Percentiles rank a stretch among this genome's conserved stretches.
Conservation (phyloP, 2,113 vertebrate species). For the Leptobrachium ailaonicum region DNA sequence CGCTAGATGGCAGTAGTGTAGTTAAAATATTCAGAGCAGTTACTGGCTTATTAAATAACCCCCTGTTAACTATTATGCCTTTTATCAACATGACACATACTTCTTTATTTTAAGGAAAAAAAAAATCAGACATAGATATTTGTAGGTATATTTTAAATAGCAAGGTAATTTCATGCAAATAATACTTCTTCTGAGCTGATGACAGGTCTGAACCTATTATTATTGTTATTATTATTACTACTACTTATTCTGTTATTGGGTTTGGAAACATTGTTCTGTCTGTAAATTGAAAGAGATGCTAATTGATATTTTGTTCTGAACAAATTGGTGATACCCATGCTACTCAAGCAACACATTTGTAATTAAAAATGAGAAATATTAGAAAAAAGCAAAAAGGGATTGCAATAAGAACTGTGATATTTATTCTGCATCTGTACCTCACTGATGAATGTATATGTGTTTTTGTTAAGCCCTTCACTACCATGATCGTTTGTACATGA, state of each 20-base stretch:
- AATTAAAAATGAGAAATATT: too few relatives aligned
- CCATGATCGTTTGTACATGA: too few relatives aligned
- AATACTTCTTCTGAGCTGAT: background rate
- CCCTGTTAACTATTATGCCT: background rate
- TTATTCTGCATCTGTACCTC: background rate
- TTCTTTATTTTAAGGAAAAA: background rate
- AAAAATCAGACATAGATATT: background rate
- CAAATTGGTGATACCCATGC: slow-evolving; percentile 13
- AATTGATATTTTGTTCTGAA: background rate
- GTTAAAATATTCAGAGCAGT: background rate
- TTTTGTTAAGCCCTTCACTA: too few relatives aligned
- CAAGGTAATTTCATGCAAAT: slow-evolving; percentile 1
- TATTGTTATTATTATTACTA: background rate
- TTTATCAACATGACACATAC: background rate
- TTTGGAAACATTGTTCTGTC: too few relatives aligned
- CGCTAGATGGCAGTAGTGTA: slow-evolving; percentile 35
- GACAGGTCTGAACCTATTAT: background rate
- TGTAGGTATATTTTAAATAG: slow-evolving; percentile 1
- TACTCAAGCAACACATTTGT: slow-evolving; percentile 31
- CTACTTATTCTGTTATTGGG: too few relatives aligned
- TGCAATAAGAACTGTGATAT: background rate
- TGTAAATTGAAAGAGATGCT: background rate
- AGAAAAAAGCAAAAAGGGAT: too few relatives aligned
- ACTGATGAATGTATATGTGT: too few relatives aligned
- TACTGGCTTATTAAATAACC: background rate